Evolutionary conservation across 2,113 vertebrate genomes (phyloP), one percentile per base, ranked within the genome.

Genomic region (Grammomys dolichurus): DNA sequence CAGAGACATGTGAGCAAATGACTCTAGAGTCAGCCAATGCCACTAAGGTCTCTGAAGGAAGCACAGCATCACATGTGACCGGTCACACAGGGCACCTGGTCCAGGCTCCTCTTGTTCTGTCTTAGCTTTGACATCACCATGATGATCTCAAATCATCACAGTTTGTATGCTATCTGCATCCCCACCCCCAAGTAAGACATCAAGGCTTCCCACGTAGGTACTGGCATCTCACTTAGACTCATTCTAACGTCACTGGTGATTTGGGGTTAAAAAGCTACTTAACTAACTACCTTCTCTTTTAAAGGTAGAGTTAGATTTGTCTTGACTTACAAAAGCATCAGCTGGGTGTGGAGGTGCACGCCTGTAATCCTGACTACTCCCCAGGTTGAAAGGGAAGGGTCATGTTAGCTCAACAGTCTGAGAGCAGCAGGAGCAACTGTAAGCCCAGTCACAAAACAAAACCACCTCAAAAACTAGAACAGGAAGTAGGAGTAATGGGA

Each of bases 221-320:
- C 82, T 63, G 86, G 65, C n/a, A 78, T 28, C 85, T 78, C 14
- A 80, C 92, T 48, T 75, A 87, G 87, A 84, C 28, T 31, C 26
- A 43, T 60, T 91, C 40, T 84, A 91, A 95, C 5, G 54, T 91
- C 63, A 19, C n/a, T n/a, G 81, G 56, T 31, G 84, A 70, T 95
- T 91, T 51, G 81, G 69, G 87, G 31, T 17, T 85, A 91, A 89
- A 56, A 88, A 10, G 14, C 48, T 20, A 26, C 13, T 24, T 22
- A 26, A 31, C 28, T 43, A 67, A 65, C 17, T 76, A 82, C 19
- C 36, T 48, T 87, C 43, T 97, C 54, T 87, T 95, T 96, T 93
- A 86, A 96, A 87, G 60, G 80, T 56, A 92, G 54, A 90, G 48
- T 78, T 80, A n/a, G 48, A 58, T 26, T 91, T 89, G 60, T 95